Evolutionary conservation across 2,113 vertebrate genomes (phyloP).

Genomic region (Otus sunia): DNA sequence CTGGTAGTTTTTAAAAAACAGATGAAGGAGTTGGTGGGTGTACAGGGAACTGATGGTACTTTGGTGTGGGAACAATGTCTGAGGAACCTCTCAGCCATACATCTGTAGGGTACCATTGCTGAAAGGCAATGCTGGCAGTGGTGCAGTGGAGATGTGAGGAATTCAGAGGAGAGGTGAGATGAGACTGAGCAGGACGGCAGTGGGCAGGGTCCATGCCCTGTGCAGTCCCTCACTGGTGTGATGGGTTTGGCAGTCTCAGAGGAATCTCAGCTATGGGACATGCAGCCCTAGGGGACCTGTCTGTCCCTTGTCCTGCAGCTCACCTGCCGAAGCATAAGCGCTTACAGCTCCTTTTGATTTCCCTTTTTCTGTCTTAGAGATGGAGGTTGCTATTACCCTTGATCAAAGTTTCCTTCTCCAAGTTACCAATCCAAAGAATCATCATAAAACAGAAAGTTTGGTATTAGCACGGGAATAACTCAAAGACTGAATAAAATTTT

Average conservation of each 20-base stretch:
- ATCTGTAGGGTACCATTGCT: neutral
- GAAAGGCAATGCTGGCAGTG: neutral
- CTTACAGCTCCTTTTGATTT: neutral
- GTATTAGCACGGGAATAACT: neutral
- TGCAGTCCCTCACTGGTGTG: fast-evolving
- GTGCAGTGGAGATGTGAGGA: neutral
- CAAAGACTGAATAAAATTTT: neutral
- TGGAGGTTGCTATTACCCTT: neutral
- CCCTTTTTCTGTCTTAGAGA: neutral
- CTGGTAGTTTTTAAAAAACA: neutral
- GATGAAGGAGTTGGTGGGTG: neutral
- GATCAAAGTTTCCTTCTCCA: neutral
- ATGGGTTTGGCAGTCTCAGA: neutral
- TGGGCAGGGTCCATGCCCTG: neutral
- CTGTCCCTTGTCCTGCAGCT: neutral
- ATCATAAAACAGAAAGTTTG: neutral
- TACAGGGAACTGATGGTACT: neutral
- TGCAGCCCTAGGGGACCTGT: fast-evolving
- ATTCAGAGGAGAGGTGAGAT: neutral
- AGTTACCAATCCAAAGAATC: neutral
- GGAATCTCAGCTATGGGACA: neutral
- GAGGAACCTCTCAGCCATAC: neutral
- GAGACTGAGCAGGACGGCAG: neutral
- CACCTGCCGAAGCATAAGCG: neutral
- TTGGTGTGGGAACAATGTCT: neutral